phyloP scores from a whole-genome alignment of 2,113 vertebrate species.

The Puffinus mauretanicus region DNA sequence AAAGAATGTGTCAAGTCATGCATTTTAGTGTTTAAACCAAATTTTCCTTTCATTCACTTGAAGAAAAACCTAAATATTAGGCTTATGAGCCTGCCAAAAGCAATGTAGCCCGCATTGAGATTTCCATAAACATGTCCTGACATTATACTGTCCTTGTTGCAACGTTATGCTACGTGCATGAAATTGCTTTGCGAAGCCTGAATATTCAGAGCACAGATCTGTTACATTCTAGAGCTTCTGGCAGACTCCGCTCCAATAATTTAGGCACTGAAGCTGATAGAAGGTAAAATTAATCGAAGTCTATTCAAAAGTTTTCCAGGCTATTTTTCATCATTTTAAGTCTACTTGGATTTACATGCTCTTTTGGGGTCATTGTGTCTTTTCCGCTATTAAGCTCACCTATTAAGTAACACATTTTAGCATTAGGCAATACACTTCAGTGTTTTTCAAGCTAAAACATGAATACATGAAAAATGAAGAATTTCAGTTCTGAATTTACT shows the following conservation, averaged over 20 bases:
- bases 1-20: background rate
- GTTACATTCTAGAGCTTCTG: background rate
- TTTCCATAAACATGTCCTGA: background rate
- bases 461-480: background rate
- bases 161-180: background rate
- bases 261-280: background rate
- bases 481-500: background rate
- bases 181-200: background rate
- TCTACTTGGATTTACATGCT: background rate
- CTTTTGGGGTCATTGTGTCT: background rate
- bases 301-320: background rate
- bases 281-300: background rate
- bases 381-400: background rate
- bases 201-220: background rate
- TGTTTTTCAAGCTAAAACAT: background rate
- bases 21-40: background rate
- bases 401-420: background rate
- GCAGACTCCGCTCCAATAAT: background rate
- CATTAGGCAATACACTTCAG: background rate
- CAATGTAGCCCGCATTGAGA: background rate
- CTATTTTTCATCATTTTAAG: background rate
- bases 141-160: background rate
- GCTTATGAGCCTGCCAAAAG: background rate
- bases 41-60: background rate
- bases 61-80: background rate